A percentile compares a stretch with the other conserved stretches of the same genome.
Evolutionary conservation across 2,797 vertebrate species (phyloP).

Genomic region (Sciaenops ocellatus): DNA sequence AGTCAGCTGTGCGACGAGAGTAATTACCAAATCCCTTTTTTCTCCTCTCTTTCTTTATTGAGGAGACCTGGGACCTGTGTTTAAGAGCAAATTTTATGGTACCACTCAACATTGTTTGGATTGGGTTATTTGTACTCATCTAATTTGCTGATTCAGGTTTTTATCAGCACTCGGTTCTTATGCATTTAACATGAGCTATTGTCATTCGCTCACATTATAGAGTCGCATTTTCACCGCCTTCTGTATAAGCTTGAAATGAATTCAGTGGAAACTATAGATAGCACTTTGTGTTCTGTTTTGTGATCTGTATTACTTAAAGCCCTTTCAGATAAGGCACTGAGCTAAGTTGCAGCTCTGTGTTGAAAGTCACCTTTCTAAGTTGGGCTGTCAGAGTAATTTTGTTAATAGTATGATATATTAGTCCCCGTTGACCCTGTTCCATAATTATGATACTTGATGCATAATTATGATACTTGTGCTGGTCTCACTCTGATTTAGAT

Average conservation of each 20-base stretch:
- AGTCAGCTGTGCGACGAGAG: slow-evolving; percentile 15
- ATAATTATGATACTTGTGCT: not conserved
- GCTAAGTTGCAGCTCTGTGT: not conserved
- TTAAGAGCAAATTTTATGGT: slow-evolving; percentile 11
- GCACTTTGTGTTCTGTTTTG: not conserved
- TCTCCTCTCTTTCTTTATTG: not conserved
- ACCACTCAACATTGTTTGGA: slow-evolving; percentile 2
- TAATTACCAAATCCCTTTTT: slow-evolving; percentile 28
- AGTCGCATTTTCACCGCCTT: slow-evolving; percentile 1
- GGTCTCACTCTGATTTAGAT: not conserved
- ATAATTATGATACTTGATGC: not conserved
- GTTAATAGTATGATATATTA: not conserved
- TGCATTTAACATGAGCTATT: slow-evolving; percentile 42
- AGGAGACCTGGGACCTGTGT: slow-evolving; percentile 12
- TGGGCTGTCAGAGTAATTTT: not conserved
- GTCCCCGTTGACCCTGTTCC: not conserved
- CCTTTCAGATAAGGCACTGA: slow-evolving; percentile 16
- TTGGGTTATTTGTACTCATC: slow-evolving; percentile 17
- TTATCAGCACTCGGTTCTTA: slow-evolving; percentile 17
- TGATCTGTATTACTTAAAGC: slow-evolving; percentile 2
- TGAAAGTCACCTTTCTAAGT: slow-evolving; percentile 13
- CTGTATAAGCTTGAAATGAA: slow-evolving; percentile 9
- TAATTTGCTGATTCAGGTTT: slow-evolving; percentile 32
- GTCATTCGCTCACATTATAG: slow-evolving; percentile 22
- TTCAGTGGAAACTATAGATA: slow-evolving; percentile 4